phyloP scores from a whole-genome alignment of 2,113 vertebrate species.

The Hypomesus transpacificus region DNA sequence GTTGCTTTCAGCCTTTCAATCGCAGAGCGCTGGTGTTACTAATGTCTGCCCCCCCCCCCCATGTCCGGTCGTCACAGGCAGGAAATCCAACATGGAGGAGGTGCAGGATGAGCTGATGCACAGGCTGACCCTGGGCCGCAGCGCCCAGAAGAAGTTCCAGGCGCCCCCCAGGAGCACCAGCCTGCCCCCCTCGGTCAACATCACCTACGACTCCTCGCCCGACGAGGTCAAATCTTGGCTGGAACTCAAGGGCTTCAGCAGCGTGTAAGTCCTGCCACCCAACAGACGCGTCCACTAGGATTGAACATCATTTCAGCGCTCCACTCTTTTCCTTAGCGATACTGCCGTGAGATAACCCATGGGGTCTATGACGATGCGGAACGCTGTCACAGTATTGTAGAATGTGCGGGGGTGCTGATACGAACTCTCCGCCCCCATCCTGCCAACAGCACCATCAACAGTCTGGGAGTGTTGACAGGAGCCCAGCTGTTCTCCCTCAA shows the following conservation, averaged over 20 bases:
- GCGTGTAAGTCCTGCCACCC: conserved; percentile 78
- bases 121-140: conserved; percentile 88
- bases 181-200: conserved; percentile 63
- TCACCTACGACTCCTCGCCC: conserved; percentile 82
- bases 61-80: conserved; percentile 67
- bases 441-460: conserved; percentile 82
- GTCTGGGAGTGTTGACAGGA: conserved; percentile 89
- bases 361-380: too few species aligned
- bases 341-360: too few species aligned
- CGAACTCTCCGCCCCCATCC: background rate
- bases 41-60: background rate
- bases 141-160: conserved; percentile 83
- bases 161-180: conserved; percentile 68
- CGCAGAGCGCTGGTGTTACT: background rate
- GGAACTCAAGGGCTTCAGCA: conserved; percentile 88
- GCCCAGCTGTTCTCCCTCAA: conserved; percentile 97
- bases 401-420: too few species aligned
- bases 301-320: background rate
- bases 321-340: too few species aligned
- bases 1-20: too few species aligned
- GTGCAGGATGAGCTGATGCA: conserved; percentile 93
- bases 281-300: background rate
- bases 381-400: too few species aligned
- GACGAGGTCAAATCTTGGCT: conserved; percentile 86
- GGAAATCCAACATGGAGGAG: conserved; percentile 97